Conservation (phyloP, 2,113 vertebrate species). For the Calyptomena viridis region DNA sequence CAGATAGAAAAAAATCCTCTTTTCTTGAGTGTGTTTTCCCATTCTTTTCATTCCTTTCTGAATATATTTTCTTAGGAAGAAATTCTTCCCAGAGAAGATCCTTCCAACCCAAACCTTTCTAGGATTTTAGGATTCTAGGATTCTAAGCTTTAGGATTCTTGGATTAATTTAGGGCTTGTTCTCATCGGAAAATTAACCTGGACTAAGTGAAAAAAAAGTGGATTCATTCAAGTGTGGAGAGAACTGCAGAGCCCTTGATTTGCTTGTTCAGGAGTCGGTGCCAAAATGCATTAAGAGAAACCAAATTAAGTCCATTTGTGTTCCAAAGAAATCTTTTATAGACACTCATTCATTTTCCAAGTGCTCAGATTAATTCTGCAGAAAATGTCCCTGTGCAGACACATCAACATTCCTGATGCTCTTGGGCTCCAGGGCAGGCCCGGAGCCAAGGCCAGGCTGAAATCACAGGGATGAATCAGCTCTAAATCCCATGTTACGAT, state of each 20-base stretch:
- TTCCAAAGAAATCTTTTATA: not conserved
- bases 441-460: not conserved
- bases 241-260: not conserved
- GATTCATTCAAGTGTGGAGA: not conserved
- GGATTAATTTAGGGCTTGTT: not conserved
- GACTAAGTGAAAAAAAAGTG: not conserved
- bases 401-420: not conserved
- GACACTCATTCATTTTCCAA: not conserved
- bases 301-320: not conserved
- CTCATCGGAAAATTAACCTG: not conserved
- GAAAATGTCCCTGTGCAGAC: not conserved
- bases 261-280: not conserved
- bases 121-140: not conserved
- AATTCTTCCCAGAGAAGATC: not conserved
- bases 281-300: conserved; percentile 4
- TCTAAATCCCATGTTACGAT: not conserved
- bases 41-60: not conserved
- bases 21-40: not conserved
- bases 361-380: not conserved
- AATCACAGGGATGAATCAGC: conserved; percentile 21
- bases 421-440: not conserved
- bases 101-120: not conserved
- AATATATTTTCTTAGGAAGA: not conserved
- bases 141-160: not conserved
- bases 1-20: not conserved